Evolutionary conservation across 1,140 invertebrate species (phyloP), one percentile per base, ranked within the genome.

Genomic region (Campoletis sonorensis): DNA sequence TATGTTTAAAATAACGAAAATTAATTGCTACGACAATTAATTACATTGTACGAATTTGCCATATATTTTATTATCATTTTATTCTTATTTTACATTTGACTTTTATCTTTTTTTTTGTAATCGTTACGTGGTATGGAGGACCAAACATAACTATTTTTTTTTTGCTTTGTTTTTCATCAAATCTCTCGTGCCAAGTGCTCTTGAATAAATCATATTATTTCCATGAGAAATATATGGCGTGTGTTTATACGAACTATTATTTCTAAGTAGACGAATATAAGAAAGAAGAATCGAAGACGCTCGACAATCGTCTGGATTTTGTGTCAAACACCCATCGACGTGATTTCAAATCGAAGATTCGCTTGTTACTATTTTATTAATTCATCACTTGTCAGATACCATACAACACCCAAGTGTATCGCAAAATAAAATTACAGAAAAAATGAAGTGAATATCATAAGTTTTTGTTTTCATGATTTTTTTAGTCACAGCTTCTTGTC

Each of bases 71-170:
- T 54, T 76, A 54, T 8, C n/a, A 23, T 49, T 23, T 68, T 18
- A 21, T 10, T 33, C n/a, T n/a, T 64, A 27, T 79, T 58, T 40
- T 15, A 30, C 54, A 49, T 18, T 68, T 79, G 49, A 26, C 61
- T 61, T 73, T 61, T 80, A 37, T 37, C 30, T 45, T 75, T 72
- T 75, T 49, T 79, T 79, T 82, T 67, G 70, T 77, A 54, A 79
- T 64, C 78, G 37, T 40, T 23, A 33, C 26, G 64, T 79, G 81
- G 81, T 82, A 61, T 49, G 81, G 81, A 82, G 81, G 81, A 82
- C 81, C 81, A 82, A 82, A 75, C n/a, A 82, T 61, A 58, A 58
- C 26, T 26, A 51, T 27, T 67, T 30, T 61, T 30, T 61, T 76
- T 75, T 76, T 75, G 40, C 21, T 58, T 58, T 58, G 18, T 58